Base-by-base conservation (phyloP, 2,888 invertebrate genomes). In the Apodemia zela region DNA sequence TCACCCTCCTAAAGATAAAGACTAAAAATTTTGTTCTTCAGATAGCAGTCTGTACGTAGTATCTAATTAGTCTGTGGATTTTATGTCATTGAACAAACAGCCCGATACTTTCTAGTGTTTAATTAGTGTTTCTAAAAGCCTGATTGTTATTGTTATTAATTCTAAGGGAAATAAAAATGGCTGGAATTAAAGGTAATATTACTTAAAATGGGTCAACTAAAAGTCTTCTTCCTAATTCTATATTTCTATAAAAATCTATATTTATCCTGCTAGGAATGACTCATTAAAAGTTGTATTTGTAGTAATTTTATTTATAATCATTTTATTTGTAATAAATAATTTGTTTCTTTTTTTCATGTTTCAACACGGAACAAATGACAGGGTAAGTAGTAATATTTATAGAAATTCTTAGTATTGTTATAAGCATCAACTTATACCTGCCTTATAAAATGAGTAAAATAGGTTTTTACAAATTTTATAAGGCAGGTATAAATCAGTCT, bases 181-280 rank as follows among this genome's bases (percentile, higher is more conserved):
- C 92, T 75, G 92, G 92, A 78, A 88, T 92, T 59, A 92, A 92
- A 86, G 91, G 92, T 92, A 84, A 18, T 21, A 47, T 59, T 47
- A 47, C 47, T 17, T 3, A 17, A 45, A 45, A 15, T 6, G 6
- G n/a, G 7, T 17, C 8, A 3, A 17, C 17, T 13, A 13, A 42
- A 42, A 42, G n/a, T 42, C 6, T 15, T 42, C 10, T 33, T 33
- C 10, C 1, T 13, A 38, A 3, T 38, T 38, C 13, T 38, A 11
- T 38, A 38, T 38, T 38, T 38, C 38, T 7, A 3, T 4, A 13
- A 38, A 38, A 47, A 17, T 47, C 45, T 47, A 47, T 17, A 33
- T 61, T 61, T 61, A 35, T 54, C 18, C 35, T 21, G 47, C 54
- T 54, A 61, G 51, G 61, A 61, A 47, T 33, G 18, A 61, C 18